These are phyloP conservation scores for Isichthys henryi DNA, from an alignment of 2,113 vertebrate species.

Conservation along the genomic window DNA sequence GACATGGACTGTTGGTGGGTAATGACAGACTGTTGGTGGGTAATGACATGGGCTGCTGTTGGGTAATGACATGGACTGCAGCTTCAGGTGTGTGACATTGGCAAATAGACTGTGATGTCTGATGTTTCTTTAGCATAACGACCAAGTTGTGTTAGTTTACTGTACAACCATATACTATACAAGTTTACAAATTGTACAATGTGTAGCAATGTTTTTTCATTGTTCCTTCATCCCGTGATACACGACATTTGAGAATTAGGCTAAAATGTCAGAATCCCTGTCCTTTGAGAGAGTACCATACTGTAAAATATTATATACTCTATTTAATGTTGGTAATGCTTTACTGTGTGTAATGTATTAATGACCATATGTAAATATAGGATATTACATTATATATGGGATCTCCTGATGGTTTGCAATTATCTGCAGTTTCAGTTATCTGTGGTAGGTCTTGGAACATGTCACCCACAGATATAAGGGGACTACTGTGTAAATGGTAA, in stretches of 20 bases:
- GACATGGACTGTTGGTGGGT: too few relatives aligned
- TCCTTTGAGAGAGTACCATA: background rate
- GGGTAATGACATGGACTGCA: background rate
- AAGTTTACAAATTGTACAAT: background rate
- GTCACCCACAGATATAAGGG: background rate
- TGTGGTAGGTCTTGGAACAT: background rate
- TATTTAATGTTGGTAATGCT: background rate
- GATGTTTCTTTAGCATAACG: background rate
- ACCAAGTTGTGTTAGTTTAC: background rate
- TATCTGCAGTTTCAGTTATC: background rate
- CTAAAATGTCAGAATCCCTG: background rate
- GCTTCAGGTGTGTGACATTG: background rate
- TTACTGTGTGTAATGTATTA: background rate
- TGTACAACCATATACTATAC: background rate
- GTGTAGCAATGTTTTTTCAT: background rate
- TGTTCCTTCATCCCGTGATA: background rate
- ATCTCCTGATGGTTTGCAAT: background rate
- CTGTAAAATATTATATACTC: background rate
- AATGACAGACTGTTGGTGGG: too few relatives aligned
- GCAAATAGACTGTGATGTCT: background rate
- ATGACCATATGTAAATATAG: background rate
- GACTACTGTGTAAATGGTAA: background rate
- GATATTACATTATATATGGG: background rate
- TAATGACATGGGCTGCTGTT: too few relatives aligned
- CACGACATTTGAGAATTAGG: too few relatives aligned